Percentiles rank a stretch among this genome's conserved stretches.
Evolutionary conservation across 2,888 invertebrate genomes (phyloP).

Genomic region (Amorpha juglandis): DNA sequence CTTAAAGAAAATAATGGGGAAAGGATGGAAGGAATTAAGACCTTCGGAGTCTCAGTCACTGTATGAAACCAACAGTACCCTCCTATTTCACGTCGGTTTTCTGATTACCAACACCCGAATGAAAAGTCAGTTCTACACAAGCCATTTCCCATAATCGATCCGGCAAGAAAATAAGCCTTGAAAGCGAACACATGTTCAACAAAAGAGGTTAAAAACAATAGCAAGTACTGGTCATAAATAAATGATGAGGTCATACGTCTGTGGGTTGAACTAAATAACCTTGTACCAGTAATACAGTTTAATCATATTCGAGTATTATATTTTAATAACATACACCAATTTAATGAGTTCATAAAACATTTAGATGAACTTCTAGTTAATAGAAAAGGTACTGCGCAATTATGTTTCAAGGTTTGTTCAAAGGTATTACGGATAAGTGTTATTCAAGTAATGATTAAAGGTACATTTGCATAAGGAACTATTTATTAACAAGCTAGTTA

Average conservation of each 20-base stretch:
- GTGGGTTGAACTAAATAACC: constrained; percentile 10
- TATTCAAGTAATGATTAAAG: no score
- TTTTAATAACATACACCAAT: neutral
- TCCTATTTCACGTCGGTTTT: no score
- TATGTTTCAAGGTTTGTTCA: no score
- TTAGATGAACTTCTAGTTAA: neutral
- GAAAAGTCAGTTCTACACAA: neutral
- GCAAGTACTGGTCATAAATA: constrained; percentile 17
- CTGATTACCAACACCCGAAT: neutral
- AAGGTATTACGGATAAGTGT: no score
- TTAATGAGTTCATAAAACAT: constrained; percentile 5
- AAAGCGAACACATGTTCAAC: constrained; percentile 21
- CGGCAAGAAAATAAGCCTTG: constrained; percentile 1
- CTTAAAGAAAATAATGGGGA: no score
- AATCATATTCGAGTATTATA: constrained; percentile 2
- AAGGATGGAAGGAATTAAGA: no score
- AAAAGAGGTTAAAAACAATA: constrained; percentile 23
- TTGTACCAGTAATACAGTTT: constrained; percentile 20
- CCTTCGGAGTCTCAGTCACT: no score
- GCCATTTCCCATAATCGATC: neutral
- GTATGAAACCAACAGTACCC: no score
- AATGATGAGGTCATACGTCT: constrained; percentile 14
- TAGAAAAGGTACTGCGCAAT: neutral
- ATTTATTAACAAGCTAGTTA: no score
- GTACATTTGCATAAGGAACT: no score